Percentiles rank a stretch among this genome's conserved stretches.
These are phyloP conservation scores for Urocitellus parryii DNA, from an alignment of 2,113 vertebrate species.

Conservation along the genomic window DNA sequence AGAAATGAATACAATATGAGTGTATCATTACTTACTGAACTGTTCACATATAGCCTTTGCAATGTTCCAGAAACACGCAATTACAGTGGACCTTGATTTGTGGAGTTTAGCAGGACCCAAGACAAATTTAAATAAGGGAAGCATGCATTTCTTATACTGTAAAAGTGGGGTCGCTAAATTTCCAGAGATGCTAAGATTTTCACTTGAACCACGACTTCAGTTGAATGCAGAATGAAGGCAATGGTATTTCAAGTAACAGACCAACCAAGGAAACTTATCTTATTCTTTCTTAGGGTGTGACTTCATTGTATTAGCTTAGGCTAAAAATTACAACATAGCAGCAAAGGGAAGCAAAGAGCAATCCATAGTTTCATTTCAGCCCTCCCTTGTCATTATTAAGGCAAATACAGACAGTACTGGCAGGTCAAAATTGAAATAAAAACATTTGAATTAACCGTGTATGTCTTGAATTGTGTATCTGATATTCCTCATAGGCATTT, in stretches of 20 bases:
- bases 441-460: not conserved
- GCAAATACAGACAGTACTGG: not conserved
- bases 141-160: not conserved
- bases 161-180: not conserved
- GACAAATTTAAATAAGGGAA: not conserved
- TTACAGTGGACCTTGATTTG: not conserved
- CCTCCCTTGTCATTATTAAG: not conserved
- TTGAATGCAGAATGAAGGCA: not conserved
- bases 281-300: not conserved
- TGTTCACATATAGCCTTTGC: not conserved
- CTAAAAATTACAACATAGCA: not conserved
- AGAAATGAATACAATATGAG: rapidly evolving
- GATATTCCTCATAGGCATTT: not conserved
- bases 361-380: not conserved
- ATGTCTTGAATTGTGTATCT: not conserved
- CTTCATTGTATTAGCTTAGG: not conserved
- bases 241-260: not conserved
- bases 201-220: not conserved
- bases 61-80: not conserved
- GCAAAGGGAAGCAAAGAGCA: not conserved
- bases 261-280: not conserved
- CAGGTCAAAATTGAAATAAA: not conserved
- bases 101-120: not conserved
- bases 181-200: not conserved
- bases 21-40: not conserved